These are phyloP conservation scores for Aphelenchoides fujianensis DNA, from an alignment of 1,140 invertebrate species.

Conservation along the genomic window DNA sequence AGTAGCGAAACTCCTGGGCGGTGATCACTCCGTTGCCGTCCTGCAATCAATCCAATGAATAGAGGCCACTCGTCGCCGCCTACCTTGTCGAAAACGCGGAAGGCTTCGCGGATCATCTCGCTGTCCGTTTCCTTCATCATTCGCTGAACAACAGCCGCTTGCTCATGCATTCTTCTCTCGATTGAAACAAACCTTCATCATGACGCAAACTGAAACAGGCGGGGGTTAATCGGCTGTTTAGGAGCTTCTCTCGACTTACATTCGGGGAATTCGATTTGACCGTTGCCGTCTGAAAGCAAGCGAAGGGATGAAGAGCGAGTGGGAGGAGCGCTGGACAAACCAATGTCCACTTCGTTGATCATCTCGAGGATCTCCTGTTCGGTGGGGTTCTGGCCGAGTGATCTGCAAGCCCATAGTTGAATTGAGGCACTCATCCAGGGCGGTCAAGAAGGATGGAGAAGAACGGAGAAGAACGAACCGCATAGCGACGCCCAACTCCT, in stretches of 20 bases:
- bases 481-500: slow-evolving; percentile 99
- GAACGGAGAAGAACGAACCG: too few relatives aligned
- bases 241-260: slow-evolving; percentile 67
- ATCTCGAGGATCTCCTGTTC: slow-evolving; percentile 95
- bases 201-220: slow-evolving; percentile 51
- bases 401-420: too few relatives aligned
- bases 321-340: background rate
- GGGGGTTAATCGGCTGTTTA: slow-evolving; percentile 6
- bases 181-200: too few relatives aligned
- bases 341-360: slow-evolving; percentile 90
- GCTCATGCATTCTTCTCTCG: too few relatives aligned
- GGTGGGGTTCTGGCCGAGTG: slow-evolving; percentile 96
- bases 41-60: background rate
- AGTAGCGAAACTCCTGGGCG: slow-evolving; percentile 67
- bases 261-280: slow-evolving; percentile 97
- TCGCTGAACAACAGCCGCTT: too few relatives aligned
- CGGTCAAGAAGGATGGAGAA: too few relatives aligned
- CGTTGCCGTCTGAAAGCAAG: slow-evolving; percentile 71
- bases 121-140: slow-evolving; percentile 63
- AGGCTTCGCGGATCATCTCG: slow-evolving; percentile 62
- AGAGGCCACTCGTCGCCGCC: slow-evolving; percentile 26
- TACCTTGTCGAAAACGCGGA: slow-evolving; percentile 61
- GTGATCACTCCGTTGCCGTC: slow-evolving; percentile 72
- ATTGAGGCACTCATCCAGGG: too few relatives aligned
- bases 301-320: background rate